Evolutionary conservation across 2,888 invertebrate genomes (phyloP).

Genomic region (Perdita meconis): DNA sequence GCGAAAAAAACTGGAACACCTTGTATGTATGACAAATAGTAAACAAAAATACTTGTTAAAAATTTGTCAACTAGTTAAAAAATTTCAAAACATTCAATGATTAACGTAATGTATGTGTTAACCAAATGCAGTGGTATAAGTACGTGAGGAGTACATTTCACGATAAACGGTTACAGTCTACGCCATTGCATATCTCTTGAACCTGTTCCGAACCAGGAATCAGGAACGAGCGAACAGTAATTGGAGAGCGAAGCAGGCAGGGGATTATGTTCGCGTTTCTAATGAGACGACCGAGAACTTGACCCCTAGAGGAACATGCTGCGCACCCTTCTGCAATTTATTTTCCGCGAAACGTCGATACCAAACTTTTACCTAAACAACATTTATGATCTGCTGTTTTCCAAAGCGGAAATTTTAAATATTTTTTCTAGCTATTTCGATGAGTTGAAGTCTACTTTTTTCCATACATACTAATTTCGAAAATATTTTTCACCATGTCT

Average conservation of each 20-base stretch:
- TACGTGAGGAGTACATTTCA: background rate
- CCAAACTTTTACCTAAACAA: constrained; percentile 38
- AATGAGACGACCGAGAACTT: constrained; percentile 83
- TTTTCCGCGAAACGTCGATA: constrained; percentile 41
- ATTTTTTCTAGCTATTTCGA: too few relatives aligned
- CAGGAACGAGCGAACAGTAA: constrained; percentile 75
- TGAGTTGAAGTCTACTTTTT: too few relatives aligned
- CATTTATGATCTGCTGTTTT: too few relatives aligned
- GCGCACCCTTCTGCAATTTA: constrained; percentile 58
- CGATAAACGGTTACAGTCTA: constrained; percentile 25
- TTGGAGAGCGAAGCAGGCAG: constrained; percentile 70
- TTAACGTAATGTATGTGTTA: too few relatives aligned
- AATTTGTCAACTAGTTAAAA: too few relatives aligned
- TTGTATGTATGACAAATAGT: background rate
- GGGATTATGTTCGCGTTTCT: constrained; percentile 78
- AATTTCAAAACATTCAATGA: too few relatives aligned
- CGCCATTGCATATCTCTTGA: constrained; percentile 64
- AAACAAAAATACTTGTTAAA: too few relatives aligned
- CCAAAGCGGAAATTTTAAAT: too few relatives aligned
- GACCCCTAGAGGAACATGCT: constrained; percentile 73
- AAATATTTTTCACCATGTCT: too few relatives aligned
- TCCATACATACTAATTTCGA: too few relatives aligned
- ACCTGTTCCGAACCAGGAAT: constrained; percentile 74
- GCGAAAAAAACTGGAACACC: too few relatives aligned
- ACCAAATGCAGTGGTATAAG: too few relatives aligned